Base-by-base conservation (phyloP, 2,797 vertebrate species). In the Hylomyscus alleni region DNA sequence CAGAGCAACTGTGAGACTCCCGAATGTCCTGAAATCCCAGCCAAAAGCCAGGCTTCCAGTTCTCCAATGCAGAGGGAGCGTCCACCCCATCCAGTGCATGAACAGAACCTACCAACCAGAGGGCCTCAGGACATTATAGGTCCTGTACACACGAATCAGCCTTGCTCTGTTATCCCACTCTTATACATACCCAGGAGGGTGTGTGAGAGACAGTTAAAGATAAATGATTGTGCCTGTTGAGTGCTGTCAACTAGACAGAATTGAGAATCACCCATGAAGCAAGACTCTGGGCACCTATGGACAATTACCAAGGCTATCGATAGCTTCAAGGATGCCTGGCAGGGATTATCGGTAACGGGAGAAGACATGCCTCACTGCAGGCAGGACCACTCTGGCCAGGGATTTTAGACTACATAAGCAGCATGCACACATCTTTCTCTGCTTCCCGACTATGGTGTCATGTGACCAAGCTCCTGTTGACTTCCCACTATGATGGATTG, bases 71-170 rank as follows among this genome's bases (percentile, higher is more conserved):
- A 29, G 60, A 37, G 26, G 2, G 29, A 44, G 26, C 20, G 15
- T 72, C 12, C 7, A n/a, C 3, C 13, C 37, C 37, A 50, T 1
- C 34, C 24, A 34, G 31, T 29, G 13, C 78, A 31, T 2, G 24
- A 73, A 50, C 40, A 88, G 92, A 77, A 52, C 50, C n/a, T 10
- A 67, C 76, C 67, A 20, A 3, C 0, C 24, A 15, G 60, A 47
- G 89, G 60, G 37, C 37, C 29, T 24, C 1, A 0, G 5, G 31
- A 8, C 14, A 40, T 58, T 37, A 13, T 20, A 9, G 0, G 22
- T 13, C 11, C 69, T 31, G 9, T 0, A 0, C 50, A 17, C 24
- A 31, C 10, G 0, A 29, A 9, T 75, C 50, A 76, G 37, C 29
- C 37, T 60, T 54, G 40, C 15, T 40, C 60, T 1, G 9, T 54